Conservation (phyloP, 2,888 invertebrate species). For the Dryobota labecula region DNA sequence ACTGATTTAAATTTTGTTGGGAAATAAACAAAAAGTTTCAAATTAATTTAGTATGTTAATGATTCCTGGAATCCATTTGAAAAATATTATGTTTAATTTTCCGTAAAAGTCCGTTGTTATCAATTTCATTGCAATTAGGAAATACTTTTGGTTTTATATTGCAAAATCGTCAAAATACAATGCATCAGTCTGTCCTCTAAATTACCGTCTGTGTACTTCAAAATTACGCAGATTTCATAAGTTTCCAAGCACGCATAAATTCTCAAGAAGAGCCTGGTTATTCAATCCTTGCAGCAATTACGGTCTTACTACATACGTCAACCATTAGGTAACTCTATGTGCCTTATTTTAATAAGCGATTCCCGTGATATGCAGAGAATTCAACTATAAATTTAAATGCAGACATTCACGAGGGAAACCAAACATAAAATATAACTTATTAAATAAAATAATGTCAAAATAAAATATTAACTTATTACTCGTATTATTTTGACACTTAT, state of each 20-base stretch:
- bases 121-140: not conserved
- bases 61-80: not conserved
- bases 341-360: not conserved
- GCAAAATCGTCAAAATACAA: not conserved
- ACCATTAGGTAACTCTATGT: constrained; percentile 10
- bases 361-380: not conserved
- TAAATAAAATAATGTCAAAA: no score
- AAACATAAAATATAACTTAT: no score
- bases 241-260: constrained; percentile 12
- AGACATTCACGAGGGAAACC: not conserved
- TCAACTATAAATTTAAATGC: not conserved
- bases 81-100: not conserved
- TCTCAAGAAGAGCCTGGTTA: constrained; percentile 12
- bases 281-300: constrained; percentile 27
- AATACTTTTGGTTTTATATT: not conserved
- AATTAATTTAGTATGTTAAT: not conserved
- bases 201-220: not conserved
- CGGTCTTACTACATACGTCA: constrained; percentile 28
- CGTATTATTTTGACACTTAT: no score
- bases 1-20: not conserved
- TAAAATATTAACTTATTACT: no score
- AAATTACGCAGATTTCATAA: constrained; percentile 26
- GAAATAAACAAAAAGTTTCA: no score
- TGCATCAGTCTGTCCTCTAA: not conserved
- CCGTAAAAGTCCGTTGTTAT: not conserved